A percentile compares a stretch with the other conserved stretches of the same genome.
Conservation (phyloP, 2,888 invertebrate species). For the Polyommatus iphigenia region DNA sequence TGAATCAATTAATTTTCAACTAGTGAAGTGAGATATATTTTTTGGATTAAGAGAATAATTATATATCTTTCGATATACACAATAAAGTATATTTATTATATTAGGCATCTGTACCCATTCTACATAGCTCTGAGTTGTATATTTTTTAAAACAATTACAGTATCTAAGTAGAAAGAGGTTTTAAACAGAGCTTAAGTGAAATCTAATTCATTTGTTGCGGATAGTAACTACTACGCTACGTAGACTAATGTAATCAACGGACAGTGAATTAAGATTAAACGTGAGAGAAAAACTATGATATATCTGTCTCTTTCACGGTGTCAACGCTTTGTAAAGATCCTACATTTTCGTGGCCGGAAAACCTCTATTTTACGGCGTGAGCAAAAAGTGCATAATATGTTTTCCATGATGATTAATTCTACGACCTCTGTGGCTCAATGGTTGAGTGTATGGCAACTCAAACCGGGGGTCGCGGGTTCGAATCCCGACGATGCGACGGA, state of each 20-base stretch:
- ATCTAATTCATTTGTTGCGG: conserved; percentile 9
- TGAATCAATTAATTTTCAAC: neutral
- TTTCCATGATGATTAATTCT: neutral
- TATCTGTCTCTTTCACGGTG: neutral
- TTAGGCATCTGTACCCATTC: no score
- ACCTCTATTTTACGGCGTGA: neutral
- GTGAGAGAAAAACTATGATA: neutral
- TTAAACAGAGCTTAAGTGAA: conserved; percentile 5
- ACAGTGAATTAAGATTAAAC: conserved; percentile 11
- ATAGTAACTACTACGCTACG: conserved; percentile 12
- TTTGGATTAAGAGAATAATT: no score
- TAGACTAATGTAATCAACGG: conserved; percentile 6
- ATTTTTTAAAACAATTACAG: neutral
- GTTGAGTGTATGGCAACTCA: no score
- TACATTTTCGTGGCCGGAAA: neutral
- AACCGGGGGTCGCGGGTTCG: no score
- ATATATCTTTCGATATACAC: no score
- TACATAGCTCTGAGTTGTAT: no score
- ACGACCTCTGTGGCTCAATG: neutral
- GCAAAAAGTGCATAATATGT: neutral
- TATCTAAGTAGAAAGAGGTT: neutral
- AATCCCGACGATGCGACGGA: no score
- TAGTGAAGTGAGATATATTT: neutral
- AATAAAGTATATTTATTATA: no score
- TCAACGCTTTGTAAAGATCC: neutral